Conservation (phyloP, 1,140 invertebrate species). For the Bursaphelenchus mucronatus region DNA sequence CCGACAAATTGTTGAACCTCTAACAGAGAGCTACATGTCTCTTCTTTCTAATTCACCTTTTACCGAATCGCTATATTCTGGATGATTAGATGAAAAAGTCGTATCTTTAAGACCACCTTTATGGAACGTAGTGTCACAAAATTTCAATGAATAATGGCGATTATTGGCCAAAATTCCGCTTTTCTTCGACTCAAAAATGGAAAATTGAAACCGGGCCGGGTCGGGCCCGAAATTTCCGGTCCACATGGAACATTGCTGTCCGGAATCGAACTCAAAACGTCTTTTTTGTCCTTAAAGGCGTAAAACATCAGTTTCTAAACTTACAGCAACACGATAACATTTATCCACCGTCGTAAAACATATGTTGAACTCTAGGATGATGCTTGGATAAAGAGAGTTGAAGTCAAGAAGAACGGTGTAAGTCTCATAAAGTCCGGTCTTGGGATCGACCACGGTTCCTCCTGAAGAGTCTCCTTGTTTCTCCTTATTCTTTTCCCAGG, state of each 20-base stretch:
- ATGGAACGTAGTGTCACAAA: no score
- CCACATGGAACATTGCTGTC: conserved; percentile 63
- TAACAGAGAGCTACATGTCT: no score
- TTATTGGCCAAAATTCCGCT: no score
- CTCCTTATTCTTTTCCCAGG: conserved; percentile 74
- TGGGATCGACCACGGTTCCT: conserved; percentile 91
- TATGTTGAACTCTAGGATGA: conserved; percentile 98
- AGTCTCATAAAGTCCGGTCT: conserved; percentile 93
- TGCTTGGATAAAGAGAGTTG: conserved; percentile 97
- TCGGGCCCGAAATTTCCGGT: no score
- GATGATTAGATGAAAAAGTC: no score
- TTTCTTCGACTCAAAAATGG: no score
- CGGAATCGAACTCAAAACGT: conserved; percentile 29
- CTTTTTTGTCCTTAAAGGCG: conserved; percentile 14
- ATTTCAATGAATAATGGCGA: no score
- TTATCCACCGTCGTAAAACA: conserved; percentile 81
- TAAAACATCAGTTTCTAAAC: neutral
- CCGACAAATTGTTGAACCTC: no score
- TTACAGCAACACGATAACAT: conserved; percentile 13
- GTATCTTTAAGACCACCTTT: no score
- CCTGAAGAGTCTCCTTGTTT: conserved; percentile 66
- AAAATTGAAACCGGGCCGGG: no score
- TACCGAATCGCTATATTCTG: no score
- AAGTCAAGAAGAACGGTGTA: conserved; percentile 94
- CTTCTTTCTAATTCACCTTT: no score